Base-by-base conservation (phyloP, 2,888 invertebrate genomes). In the Leucozona laternaria region DNA sequence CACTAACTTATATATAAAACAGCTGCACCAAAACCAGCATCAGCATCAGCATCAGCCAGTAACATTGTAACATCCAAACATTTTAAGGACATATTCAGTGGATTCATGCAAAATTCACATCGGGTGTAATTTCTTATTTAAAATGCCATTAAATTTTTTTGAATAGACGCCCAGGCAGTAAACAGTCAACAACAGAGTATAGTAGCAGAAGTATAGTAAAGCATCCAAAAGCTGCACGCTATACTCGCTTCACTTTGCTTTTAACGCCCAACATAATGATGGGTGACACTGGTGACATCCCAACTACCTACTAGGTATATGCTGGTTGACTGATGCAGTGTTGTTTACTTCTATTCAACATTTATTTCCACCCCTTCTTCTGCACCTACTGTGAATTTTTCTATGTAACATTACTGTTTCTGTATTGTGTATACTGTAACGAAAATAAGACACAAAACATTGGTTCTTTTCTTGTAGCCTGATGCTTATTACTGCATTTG, bases 111-210 rank as follows among this genome's bases (percentile, higher is more conserved):
- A 91, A 91, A 92, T 92, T 91, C 91, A 92, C 89, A 90, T 89
- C 89, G 90, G 90, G 90, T 90, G 90, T 91, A 91, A 92, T 92
- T 92, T 91, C 92, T 92, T 92, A 92, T 92, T 92, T 92, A 92
- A 92, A 92, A 92, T 92, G 92, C 92, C 91, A 92, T 92, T 92
- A 92, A 92, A 91, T 90, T 91, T 91, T 53, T 91, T 91, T 91
- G 91, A 91, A 91, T 91, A 91, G 91, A 91, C 89, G 88, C 88
- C 88, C 88, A 88, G 88, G 73, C 85, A 86, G 81, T 76, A 76
- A 84, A 70, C 80, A 76, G 64, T 66, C 48, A 48, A 48, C 64
- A 45, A 66, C 48, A 66, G 48, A 37, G 22, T 5, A 25, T n/a
- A 28, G 53, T 11, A 53, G 53, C 13, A 25, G 13, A 25, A 20